A percentile compares a stretch with the other conserved stretches of the same genome.
phyloP scores from a whole-genome alignment of 2,888 invertebrate species.

The Andrena bicolor region DNA sequence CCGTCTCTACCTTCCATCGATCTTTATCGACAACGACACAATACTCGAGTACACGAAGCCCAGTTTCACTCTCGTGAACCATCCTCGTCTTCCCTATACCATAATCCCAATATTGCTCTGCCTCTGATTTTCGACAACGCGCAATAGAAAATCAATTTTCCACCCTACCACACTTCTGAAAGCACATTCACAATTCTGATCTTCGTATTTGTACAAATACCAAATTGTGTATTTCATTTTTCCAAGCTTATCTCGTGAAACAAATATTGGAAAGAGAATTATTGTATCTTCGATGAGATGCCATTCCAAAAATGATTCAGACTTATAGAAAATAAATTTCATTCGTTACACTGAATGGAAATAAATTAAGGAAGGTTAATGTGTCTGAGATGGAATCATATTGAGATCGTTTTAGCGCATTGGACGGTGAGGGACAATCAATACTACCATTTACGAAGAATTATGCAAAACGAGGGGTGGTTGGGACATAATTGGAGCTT shows the following conservation, averaged over 20 bases:
- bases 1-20: slow-evolving; percentile 19
- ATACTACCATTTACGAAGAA: slow-evolving; percentile 42
- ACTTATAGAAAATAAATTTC: no score
- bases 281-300: no score
- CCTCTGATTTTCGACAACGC: no score
- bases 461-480: slow-evolving; percentile 43
- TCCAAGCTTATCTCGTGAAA: background rate
- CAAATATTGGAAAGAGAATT: background rate
- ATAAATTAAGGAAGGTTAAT: background rate
- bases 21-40: background rate
- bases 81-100: background rate
- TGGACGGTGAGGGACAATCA: slow-evolving; percentile 28
- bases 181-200: no score
- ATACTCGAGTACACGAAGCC: background rate
- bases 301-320: no score
- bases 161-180: no score
- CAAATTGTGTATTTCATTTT: background rate
- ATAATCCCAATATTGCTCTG: background rate
- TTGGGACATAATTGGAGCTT: slow-evolving; percentile 27
- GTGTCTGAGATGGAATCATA: background rate
- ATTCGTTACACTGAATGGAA: background rate
- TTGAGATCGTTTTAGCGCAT: slow-evolving; percentile 8
- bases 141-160: no score
- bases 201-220: no score
- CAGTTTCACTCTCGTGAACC: background rate